Percentiles rank a stretch among this genome's conserved stretches.
Conservation (phyloP, 2,888 invertebrate species). For the Drosophila mulleri region DNA sequence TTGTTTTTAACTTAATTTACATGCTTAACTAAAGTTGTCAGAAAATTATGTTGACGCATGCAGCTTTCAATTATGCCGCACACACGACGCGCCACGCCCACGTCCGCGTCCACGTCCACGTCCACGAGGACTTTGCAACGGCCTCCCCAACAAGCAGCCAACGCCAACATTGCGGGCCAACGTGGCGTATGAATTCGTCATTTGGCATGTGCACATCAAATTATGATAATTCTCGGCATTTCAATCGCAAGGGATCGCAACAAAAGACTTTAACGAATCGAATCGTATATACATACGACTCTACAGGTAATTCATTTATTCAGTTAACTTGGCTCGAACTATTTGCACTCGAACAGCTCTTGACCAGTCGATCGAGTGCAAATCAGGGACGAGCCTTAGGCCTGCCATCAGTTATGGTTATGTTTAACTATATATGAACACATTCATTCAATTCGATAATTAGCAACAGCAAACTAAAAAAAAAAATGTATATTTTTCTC, state of each 20-base stretch:
- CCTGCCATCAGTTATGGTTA: no score
- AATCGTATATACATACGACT: background rate
- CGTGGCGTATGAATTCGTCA: conserved; percentile 68
- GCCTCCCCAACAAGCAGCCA: conserved; percentile 14
- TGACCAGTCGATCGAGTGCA: no score
- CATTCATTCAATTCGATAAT: no score
- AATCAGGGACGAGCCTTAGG: no score
- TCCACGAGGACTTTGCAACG: conserved; percentile 32
- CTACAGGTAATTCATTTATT: background rate
- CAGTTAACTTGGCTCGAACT: background rate
- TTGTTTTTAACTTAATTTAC: conserved; percentile 81
- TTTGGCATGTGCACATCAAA: conserved; percentile 69
- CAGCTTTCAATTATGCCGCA: conserved; percentile 76
- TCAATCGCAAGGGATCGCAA: conserved; percentile 23
- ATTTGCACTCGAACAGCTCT: no score
- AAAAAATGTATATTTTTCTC: no score
- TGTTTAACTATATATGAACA: no score
- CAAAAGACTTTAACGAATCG: conserved; percentile 19
- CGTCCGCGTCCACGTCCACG: conserved; percentile 19
- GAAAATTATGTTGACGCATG: conserved; percentile 80
- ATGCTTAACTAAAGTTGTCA: conserved; percentile 81
- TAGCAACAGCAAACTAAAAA: no score
- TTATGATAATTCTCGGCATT: conserved; percentile 66
- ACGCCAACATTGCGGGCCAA: conserved; percentile 34
- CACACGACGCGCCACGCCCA: conserved; percentile 47